Base-by-base conservation (phyloP, 2,888 invertebrate species). In the Mermis nigrescens region DNA sequence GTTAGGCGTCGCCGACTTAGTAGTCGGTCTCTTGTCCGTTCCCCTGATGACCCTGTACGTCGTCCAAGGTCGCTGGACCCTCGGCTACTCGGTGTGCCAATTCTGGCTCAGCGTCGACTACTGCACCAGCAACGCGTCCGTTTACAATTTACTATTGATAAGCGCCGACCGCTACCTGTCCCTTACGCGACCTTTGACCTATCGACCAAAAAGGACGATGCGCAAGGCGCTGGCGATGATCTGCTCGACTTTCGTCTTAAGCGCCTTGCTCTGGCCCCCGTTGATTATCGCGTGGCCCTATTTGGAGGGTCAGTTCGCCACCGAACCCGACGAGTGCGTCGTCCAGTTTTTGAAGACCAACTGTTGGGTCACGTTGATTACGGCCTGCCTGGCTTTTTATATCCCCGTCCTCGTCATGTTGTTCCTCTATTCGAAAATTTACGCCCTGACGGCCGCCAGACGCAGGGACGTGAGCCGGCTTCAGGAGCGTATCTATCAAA, bases 251-350 rank as follows among this genome's bases (percentile, higher is more conserved):
- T 98, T 94, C 91, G 85, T 90, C 57, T 84, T 95, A 66, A 92
- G 92, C 64, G 76, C 89, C 64, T 76, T 92, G 61, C 77, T 95
- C 60, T 98, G 95, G 95, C 92, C 94, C n/a, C 95, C 95, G 1
- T 95, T 92, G 92, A 95, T 98, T 70, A 89, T 91, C 77, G 85
- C 88, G 65, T 95, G 94, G 94, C 95, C 95, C 56, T 88, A 92
- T 73, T 90, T 98, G 66, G 94, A 95, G 77, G 94, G 55, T 19
- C 27, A 46, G 73, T 80, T 92, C 64, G 90, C 89, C 24, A 91
- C 92, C 66, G 90, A 89, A 57, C 82, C 83, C 60, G 80, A 83
- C 71, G 84, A 87, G 76, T 98, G 98, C 76, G 92, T 92, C 77
- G 94, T 98, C 70, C 95, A 95, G 80, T 98, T 98, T 78, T 86